Base-by-base conservation (phyloP, 2,797 vertebrate genomes). In the Brotula barbata region DNA sequence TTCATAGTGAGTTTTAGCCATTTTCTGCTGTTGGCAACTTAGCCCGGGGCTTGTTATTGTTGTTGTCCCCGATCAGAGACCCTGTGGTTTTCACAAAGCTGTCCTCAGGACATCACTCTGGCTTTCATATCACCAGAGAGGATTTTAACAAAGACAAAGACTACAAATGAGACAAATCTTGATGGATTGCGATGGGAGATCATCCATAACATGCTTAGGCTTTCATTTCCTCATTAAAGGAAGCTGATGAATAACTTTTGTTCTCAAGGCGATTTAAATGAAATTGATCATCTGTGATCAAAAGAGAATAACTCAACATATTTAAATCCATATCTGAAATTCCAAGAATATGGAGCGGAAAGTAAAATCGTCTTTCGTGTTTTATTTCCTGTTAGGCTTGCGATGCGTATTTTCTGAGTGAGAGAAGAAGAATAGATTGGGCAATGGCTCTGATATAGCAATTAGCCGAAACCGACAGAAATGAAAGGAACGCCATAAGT, bases 161-260 rank as follows among this genome's bases (percentile, higher is more conserved):
- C 78, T 65, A 74, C 73, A 78, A 82, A 88, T 74, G 58, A 84
- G 46, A 65, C 48, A 46, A 71, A 82, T 80, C 70, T 80, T 68
- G 53, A 57, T 47, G 65, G 71, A 67, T 68, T 53, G 13, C 47
- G 70, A n/a, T 33, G 46, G 55, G 67, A 61, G 65, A 73, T 76
- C 58, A 86, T 82, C 75, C 62, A 61, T 49, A 56, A 13, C 23
- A 43, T 65, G 62, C 54, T 56, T 60, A 49, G 64, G 28, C 46
- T 56, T 67, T 58, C 53, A 57, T 28, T 54, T 25, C 8, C 16
- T 47, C 42, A 33, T 47, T 64, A 61, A 47, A 28, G 1, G 53
- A 3, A n/a, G 14, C 20, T 3, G 33, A 17, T 28, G 33, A 33
- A 28, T 15, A 41, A 33, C 21, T 56, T 64, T 73, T 58, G 25